These are phyloP conservation scores for Agelastica alni DNA, from an alignment of 2,888 invertebrate species.

Conservation along the genomic window DNA sequence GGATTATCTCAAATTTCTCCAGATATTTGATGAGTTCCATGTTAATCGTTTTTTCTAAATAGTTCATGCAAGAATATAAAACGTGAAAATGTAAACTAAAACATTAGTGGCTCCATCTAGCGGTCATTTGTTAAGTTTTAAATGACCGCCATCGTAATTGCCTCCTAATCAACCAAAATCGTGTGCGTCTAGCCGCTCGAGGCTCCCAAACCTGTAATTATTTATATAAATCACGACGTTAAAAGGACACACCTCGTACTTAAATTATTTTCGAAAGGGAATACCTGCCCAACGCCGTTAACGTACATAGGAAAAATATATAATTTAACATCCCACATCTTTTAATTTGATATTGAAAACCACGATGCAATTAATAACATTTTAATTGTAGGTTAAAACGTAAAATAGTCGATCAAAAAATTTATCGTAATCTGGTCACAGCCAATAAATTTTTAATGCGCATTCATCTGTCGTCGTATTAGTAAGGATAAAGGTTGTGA, in stretches of 20 bases:
- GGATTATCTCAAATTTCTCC: too few relatives aligned
- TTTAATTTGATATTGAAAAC: slow-evolving; percentile 15
- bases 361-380: slow-evolving; percentile 10
- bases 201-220: background rate
- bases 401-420: slow-evolving; percentile 16
- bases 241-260: slow-evolving; percentile 1
- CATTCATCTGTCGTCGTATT: slow-evolving; percentile 13
- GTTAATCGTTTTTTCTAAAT: too few relatives aligned
- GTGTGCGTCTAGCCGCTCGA: background rate
- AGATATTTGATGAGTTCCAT: too few relatives aligned
- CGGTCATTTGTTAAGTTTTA: too few relatives aligned
- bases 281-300: background rate
- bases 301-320: background rate
- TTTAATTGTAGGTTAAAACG: slow-evolving; percentile 15
- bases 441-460: slow-evolving; percentile 9
- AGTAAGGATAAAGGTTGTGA: slow-evolving; percentile 10
- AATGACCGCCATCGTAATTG: too few relatives aligned
- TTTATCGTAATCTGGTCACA: slow-evolving; percentile 1
- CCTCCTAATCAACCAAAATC: background rate
- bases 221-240: background rate
- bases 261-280: background rate
- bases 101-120: too few relatives aligned
- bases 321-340: slow-evolving; percentile 14
- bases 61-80: too few relatives aligned
- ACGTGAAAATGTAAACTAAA: too few relatives aligned